phyloP scores from a whole-genome alignment of 2,797 vertebrate species.

The Coendou prehensilis region DNA sequence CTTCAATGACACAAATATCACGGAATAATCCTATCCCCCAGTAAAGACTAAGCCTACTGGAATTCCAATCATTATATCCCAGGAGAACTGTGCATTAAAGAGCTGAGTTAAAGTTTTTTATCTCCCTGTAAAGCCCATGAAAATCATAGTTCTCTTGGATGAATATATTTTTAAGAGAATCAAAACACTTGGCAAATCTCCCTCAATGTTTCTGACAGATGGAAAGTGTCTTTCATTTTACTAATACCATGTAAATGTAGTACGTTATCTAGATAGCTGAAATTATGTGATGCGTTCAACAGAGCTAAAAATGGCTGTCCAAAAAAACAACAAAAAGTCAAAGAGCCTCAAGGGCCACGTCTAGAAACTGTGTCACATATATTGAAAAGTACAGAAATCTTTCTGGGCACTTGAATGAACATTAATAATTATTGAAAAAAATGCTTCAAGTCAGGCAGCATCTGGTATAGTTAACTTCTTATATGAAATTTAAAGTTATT shows the following conservation, averaged over 20 bases:
- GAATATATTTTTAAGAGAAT: slow-evolving; percentile 6
- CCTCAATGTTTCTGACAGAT: slow-evolving; percentile 20
- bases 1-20: background rate
- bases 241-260: background rate
- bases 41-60: background rate
- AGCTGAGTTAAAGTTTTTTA: background rate
- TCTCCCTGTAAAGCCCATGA: slow-evolving; percentile 35
- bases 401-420: background rate
- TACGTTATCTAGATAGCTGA: slow-evolving; percentile 15
- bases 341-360: background rate
- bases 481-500: slow-evolving; percentile 23
- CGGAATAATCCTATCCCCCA: background rate
- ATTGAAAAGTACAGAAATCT: slow-evolving; percentile 11
- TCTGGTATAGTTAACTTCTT: background rate
- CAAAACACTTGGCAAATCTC: slow-evolving; percentile 5
- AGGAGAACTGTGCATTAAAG: slow-evolving; percentile 21
- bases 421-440: slow-evolving; percentile 2
- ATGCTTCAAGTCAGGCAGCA: background rate
- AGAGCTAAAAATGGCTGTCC: background rate
- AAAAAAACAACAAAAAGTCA: slow-evolving; percentile 53
- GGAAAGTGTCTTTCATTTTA: slow-evolving; percentile 51
- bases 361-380: background rate
- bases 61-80: background rate
- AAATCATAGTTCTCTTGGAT: background rate
- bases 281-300: slow-evolving; percentile 40